Base-by-base conservation (phyloP, 1,140 invertebrate genomes). In the Brachionus asplanchnoidis region DNA sequence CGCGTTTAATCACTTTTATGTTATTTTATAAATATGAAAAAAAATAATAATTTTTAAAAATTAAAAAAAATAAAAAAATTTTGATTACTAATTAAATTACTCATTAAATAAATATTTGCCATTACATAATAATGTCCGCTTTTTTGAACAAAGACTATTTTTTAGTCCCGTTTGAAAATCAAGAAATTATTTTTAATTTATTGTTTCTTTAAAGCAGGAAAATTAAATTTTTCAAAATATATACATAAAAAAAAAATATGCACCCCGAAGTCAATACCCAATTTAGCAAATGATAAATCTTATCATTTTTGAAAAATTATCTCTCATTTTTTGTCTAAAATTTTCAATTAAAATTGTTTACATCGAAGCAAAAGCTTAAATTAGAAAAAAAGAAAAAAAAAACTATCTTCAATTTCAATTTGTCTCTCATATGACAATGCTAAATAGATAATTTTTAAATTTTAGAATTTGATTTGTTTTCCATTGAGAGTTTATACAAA, bases 351-450 rank as follows among this genome's bases (percentile, higher is more conserved):
- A n/a, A n/a, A 6, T 32, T 66, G 20, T 66, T 66, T 66, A 66
- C 20, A 66, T 26, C 20, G 17, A 66, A 66, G 26, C 17, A 66
- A 26, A 66, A 66, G 12, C 26, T 66, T 23, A 68, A 68, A 32
- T 68, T 14, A 68, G 20, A 68, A 68, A 68, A 23, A 60, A 60
- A 60, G 9, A 56, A 17, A 20, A 20, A n/a, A 60, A 20, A 60
- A 23, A 60, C 53, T 23, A 60, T 60, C n/a, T 60, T 60, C 8
- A 60, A 60, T 60, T 60, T 60, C 17, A 60, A 20, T 53, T 70
- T 6, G 26, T 36, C 9, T 42, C 32, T 73, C 68, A 73, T 46
- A 73, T 73, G 68, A 73, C 68, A 73, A 73, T 73, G 68, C 68
- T 73, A 42, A 40, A 73, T 42, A 44, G 17, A 73, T 42, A 73